Percentiles rank a stretch among this genome's conserved stretches.
phyloP scores from a whole-genome alignment of 2,888 invertebrate species.

The Alsophila aescularia region DNA sequence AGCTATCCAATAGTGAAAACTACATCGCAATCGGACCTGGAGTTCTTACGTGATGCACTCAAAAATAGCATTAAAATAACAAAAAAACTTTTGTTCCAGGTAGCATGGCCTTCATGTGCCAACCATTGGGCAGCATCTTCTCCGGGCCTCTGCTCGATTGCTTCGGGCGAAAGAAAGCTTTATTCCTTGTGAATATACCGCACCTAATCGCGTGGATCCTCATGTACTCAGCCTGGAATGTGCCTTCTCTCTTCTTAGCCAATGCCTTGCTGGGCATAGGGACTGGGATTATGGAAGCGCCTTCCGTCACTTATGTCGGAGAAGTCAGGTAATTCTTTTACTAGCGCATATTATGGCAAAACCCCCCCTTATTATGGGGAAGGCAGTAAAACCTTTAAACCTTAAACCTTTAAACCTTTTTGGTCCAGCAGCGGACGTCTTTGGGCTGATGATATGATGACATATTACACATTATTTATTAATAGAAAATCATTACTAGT shows the following conservation, averaged over 20 bases:
- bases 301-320: constrained; percentile 85
- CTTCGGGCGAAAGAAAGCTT: constrained; percentile 81
- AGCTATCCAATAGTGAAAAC: no score
- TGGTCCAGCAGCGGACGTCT: no score
- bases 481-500: no score
- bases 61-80: no score
- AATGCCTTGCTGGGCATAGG: constrained; percentile 83
- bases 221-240: constrained; percentile 78
- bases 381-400: no score
- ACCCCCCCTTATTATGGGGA: no score
- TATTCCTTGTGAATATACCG: constrained; percentile 84
- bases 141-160: constrained; percentile 83
- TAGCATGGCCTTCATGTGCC: constrained; percentile 83
- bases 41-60: no score
- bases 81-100: constrained; percentile 58
- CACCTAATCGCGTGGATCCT: constrained; percentile 84
- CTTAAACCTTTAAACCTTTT: no score
- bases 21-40: no score
- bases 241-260: constrained; percentile 75
- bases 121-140: constrained; percentile 84
- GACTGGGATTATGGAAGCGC: constrained; percentile 85
- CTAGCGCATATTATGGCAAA: no score
- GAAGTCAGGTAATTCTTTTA: constrained; percentile 85
- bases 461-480: no score
- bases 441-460: no score